Base-by-base conservation (phyloP, 2,797 vertebrate species). In the Onychomys leucogaster region DNA sequence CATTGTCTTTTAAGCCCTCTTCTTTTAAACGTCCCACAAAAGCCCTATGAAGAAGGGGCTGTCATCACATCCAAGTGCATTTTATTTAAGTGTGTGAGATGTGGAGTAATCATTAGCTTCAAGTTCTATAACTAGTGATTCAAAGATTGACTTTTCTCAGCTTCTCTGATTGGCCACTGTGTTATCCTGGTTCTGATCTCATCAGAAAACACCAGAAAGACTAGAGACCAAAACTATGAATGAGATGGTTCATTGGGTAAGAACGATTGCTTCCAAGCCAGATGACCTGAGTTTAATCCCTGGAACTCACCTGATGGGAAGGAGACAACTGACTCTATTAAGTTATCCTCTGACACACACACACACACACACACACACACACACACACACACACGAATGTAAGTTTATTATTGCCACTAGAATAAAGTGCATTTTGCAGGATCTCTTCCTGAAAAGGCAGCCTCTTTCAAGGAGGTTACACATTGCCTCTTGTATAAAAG, bases 131-230 rank as follows among this genome's bases (percentile, higher is more conserved):
- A 73, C 65, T 59, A 69, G 75, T 76, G 25, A 63, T 71, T 63
- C 13, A 29, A 63, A 77, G 37, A 67, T 82, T 96, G 49, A 37
- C 17, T 2, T 81, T 63, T 94, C 37, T 76, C 37, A 32, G 75
- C 16, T 87, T 16, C 49, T 41, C 14, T 55, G 84, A 25, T 76
- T 81, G 80, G 37, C 14, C 2, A 32, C 23, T 55, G 7, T 46
- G 17, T 63, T 77, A 57, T 76, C 4, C 10, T 63, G 52, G 37
- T 77, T 95, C 67, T 41, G 25, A 77, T 63, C n/a, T 75, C 77
- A 88, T 23, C n/a, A 78, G 69, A 78, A 87, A 95, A 80, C 8
- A 67, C 14, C 46, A 65, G 65, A 13, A 95, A 93, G 71, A n/a
- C 25, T 9, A 57, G 46, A 75, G 16, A 34, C 75, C 59, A 78